Evolutionary conservation across 2,113 vertebrate species (phyloP), one percentile per base, ranked within the genome.

Genomic region (Cichladusa arquata): DNA sequence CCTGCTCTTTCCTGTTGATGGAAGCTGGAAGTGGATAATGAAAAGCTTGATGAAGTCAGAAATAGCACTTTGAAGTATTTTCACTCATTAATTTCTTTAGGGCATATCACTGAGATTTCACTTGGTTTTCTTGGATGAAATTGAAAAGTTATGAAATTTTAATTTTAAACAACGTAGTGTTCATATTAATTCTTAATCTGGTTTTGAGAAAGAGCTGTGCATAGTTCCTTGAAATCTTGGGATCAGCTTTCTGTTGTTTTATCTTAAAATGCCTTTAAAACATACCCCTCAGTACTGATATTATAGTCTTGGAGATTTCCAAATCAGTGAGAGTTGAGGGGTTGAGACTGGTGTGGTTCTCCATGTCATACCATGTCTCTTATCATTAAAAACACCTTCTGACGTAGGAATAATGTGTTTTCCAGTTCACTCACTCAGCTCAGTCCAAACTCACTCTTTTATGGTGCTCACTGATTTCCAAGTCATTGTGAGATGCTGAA

Each of bases 161-260:
- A 45, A 60, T 53, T 83, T 48, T 22, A 64, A 71, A 10, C 10
- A 16, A 5, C 0, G 0, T 3, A 11, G 9, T 10, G 13, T 24
- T 70, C 5, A 12, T 74, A 89, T 76, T 33, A 44, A 19, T 29
- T 51, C 19, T 58, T 72, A 42, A 26, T 67, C n/a, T n/a, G 9
- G 5, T 65, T 24, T 79, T 36, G 36, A 81, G 51, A 14, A 48
- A 60, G 50, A 62, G 6, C 11, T 76, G 38, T 42, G 36, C 29
- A 1, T 13, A 33, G 6, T 40, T 74, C 65, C 28, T 87, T 57
- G 50, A 85, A 82, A 87, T 24, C n/a, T 34, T 24, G 8, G 48
- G 11, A 28, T 56, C 10, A 58, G 2, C 8, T 80, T 74, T 71
- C 42, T 67, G 16, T 42, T 31, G 2, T 56, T 90, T 1, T 16